Evolutionary conservation across 1,140 invertebrate species (phyloP), one percentile per base, ranked within the genome.

Genomic region (Armadillidium nasatum): DNA sequence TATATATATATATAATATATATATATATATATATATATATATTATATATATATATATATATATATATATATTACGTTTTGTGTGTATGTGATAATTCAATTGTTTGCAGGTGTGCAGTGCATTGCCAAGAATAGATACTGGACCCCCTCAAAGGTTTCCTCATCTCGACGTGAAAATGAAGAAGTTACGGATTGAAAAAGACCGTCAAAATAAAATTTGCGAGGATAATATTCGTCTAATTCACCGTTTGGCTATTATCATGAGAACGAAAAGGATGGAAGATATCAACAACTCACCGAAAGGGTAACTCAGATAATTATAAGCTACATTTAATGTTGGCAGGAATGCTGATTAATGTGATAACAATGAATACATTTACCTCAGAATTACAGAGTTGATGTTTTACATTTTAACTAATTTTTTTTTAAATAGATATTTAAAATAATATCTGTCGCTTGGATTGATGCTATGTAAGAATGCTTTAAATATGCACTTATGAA

Each of bases 171-270:
- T 76, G 43, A 80, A 80, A 70, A 71, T 80, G 68, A 78, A 78
- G 60, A 76, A 80, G 66, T 46, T 76, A 23, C 54, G 79, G 4
- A 10, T 80, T 13, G 79, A 80, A 72, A 74, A 68, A 22, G 79
- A 80, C 72, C 74, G 79, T 9, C 77, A 76, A 45, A 72, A 73
- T 0, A 76, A 76, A 43, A 80, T 80, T 13, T 78, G 77, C 43
- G 45, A 80, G 60, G 79, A 80, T 54, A 80, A 80, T 76, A 68
- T 80, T 22, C 75, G 78, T 19, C 75, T 80, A 33, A 76, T 70
- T 3, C 79, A 80, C 75, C 74, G 79, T 33, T 76, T 80, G 79
- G 79, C 79, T 10, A 68, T 78, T 67, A 80, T 80, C 50, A 80
- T 80, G 79, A 73, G 79, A 50, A 78, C 76, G 23, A 78, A 80